Percentiles rank a stretch among this genome's conserved stretches.
Evolutionary conservation across 2,797 vertebrate species (phyloP).

Genomic region (Cheirogaleus major): DNA sequence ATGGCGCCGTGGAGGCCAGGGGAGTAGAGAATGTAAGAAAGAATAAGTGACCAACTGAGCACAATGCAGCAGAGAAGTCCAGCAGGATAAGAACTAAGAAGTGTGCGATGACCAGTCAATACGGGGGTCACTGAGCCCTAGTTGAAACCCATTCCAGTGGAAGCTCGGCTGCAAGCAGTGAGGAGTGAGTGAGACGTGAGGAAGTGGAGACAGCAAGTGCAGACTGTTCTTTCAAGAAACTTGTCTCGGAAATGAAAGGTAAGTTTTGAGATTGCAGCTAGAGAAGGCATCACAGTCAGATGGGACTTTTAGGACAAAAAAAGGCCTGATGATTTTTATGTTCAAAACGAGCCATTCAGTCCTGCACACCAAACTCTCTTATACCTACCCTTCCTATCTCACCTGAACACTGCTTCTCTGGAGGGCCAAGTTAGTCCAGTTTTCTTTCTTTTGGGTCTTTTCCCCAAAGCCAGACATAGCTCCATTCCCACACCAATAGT

Average conservation of each 20-base stretch:
- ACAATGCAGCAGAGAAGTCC: not conserved
- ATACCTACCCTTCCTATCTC: not conserved
- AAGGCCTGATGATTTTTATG: not conserved
- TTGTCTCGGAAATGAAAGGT: not conserved
- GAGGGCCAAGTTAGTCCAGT: not conserved
- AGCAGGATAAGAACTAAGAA: not conserved
- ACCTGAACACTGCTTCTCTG: not conserved
- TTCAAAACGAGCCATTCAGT: not conserved
- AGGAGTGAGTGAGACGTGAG: not conserved
- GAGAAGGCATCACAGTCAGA: not conserved
- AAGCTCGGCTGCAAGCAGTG: not conserved
- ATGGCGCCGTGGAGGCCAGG: not conserved
- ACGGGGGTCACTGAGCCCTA: not conserved
- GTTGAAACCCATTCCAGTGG: not conserved
- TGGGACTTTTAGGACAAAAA: not conserved
- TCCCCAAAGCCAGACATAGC: not conserved
- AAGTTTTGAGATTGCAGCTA: not conserved
- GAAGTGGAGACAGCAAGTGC: not conserved
- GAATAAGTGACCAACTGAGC: not conserved
- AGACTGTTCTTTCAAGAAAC: not conserved
- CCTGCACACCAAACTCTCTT: not conserved
- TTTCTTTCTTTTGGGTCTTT: not conserved
- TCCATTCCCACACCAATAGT: not conserved
- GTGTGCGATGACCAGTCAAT: not conserved
- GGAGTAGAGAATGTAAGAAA: not conserved